These are phyloP conservation scores for Leucophenga maculata DNA, from an alignment of 2,888 invertebrate species.

Conservation along the genomic window DNA sequence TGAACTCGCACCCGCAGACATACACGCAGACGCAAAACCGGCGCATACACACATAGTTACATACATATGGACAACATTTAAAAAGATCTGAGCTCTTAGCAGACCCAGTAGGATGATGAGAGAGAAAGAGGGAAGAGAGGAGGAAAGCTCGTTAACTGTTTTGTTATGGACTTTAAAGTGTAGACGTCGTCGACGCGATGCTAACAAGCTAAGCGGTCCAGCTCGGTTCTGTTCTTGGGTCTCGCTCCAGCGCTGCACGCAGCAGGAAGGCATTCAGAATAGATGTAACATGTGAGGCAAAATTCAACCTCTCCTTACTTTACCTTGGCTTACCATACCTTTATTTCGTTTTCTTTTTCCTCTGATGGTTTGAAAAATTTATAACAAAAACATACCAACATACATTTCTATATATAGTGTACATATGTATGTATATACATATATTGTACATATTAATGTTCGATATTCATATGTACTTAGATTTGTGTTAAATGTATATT, in stretches of 20 bases:
- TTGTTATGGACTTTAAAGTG: slow-evolving; percentile 46
- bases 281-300: too few relatives aligned
- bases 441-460: slow-evolving; percentile 3
- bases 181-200: slow-evolving; percentile 37
- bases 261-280: slow-evolving; percentile 13
- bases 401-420: too few relatives aligned
- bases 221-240: neutral
- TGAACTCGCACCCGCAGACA: neutral
- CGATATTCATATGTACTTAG: slow-evolving; percentile 6
- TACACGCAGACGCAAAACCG: slow-evolving; percentile 4
- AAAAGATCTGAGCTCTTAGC: neutral
- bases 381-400: too few relatives aligned
- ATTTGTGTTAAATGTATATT: neutral
- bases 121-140: slow-evolving; percentile 38
- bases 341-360: too few relatives aligned
- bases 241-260: slow-evolving; percentile 2
- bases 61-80: neutral
- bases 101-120: slow-evolving; percentile 21
- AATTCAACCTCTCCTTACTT: too few relatives aligned
- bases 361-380: too few relatives aligned
- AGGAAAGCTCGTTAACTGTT: slow-evolving; percentile 51
- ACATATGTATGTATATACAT: neutral
- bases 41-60: slow-evolving; percentile 10
- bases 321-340: too few relatives aligned
- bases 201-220: slow-evolving; percentile 40